These are phyloP conservation scores for Calidris pugnax DNA, from an alignment of 2,113 vertebrate species.

Conservation along the genomic window DNA sequence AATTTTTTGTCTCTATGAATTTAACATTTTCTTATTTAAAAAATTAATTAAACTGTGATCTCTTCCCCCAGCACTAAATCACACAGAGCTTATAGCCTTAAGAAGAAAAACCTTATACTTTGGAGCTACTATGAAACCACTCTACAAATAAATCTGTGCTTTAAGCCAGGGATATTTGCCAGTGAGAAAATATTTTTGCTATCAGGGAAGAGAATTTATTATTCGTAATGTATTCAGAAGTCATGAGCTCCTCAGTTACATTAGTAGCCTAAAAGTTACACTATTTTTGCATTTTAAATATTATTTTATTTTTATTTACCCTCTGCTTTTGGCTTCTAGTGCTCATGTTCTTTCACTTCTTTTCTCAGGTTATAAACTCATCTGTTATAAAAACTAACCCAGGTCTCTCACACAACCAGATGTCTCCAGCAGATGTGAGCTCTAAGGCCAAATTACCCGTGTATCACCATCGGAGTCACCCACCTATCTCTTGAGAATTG, in stretches of 20 bases:
- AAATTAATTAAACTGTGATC: not conserved
- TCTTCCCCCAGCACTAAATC: not conserved
- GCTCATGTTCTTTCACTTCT: rapidly evolving
- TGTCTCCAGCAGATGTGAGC: not conserved
- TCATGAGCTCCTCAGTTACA: not conserved
- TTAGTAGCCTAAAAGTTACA: not conserved
- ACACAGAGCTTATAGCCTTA: not conserved
- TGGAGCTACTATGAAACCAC: not conserved
- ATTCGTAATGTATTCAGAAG: not conserved
- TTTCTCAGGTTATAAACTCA: not conserved
- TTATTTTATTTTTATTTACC: not conserved
- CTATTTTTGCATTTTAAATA: not conserved
- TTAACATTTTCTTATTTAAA: not conserved
- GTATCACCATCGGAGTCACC: not conserved
- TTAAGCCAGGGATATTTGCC: not conserved
- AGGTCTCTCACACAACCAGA: not conserved
- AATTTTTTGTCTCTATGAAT: not conserved
- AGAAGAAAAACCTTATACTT: not conserved
- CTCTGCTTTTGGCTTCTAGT: not conserved
- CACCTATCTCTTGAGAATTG: not conserved
- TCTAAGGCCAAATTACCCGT: not conserved
- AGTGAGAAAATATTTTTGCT: not conserved
- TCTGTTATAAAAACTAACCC: not conserved
- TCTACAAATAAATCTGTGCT: not conserved
- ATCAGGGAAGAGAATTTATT: not conserved